Conservation (phyloP, 1,140 invertebrate genomes). For the Archivesica marissinica region DNA sequence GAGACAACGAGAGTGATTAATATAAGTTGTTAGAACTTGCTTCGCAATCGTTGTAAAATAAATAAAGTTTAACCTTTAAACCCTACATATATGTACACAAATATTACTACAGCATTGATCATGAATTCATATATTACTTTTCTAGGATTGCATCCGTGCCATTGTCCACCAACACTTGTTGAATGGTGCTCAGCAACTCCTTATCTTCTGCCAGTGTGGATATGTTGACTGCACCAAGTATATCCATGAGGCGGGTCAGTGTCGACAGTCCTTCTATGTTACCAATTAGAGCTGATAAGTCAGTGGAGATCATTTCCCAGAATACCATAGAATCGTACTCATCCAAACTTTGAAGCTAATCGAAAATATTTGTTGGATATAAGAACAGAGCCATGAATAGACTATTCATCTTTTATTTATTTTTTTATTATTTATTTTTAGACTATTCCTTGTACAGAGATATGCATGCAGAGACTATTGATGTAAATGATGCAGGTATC, state of each 20-base stretch:
- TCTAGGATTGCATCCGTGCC: slow-evolving; percentile 69
- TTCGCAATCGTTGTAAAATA: too few species aligned
- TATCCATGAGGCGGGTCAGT: background rate
- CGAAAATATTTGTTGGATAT: too few species aligned
- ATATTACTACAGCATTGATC: background rate
- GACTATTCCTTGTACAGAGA: too few species aligned
- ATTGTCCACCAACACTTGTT: slow-evolving; percentile 65
- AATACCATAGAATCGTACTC: slow-evolving; percentile 22
- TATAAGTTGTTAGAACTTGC: too few species aligned
- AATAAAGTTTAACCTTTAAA: too few species aligned
- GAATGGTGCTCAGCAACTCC: slow-evolving; percentile 29
- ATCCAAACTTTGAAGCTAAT: slow-evolving; percentile 21
- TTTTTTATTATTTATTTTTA: too few species aligned
- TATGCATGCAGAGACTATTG: too few species aligned
- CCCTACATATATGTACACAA: background rate
- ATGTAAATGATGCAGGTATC: too few species aligned
- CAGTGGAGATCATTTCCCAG: slow-evolving; percentile 22
- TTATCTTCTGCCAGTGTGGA: background rate
- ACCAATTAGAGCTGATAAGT: slow-evolving; percentile 9
- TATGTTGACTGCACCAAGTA: slow-evolving; percentile 6
- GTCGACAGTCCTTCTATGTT: slow-evolving; percentile 44
- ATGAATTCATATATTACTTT: slow-evolving; percentile 32
- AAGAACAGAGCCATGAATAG: too few species aligned
- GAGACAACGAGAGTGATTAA: too few species aligned
- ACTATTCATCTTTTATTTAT: too few species aligned